Base-by-base conservation (phyloP, 2,888 invertebrate genomes). In the Rosalia funebris region DNA sequence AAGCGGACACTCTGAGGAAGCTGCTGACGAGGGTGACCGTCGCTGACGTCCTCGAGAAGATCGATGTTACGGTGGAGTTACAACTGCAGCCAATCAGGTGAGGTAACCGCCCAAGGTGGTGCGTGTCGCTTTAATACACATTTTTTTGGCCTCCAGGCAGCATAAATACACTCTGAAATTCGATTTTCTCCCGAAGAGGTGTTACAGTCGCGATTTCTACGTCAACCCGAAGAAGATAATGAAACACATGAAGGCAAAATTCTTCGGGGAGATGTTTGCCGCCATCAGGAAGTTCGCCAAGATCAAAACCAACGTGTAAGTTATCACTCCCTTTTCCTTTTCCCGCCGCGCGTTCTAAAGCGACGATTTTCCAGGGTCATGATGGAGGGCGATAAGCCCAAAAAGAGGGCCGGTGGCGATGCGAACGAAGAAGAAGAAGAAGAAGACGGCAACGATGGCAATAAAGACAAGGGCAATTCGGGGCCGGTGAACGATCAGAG, bases 11-110 rank as follows among this genome's bases (percentile, higher is more conserved):
- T 59, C 79, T 97, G 10, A 84, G 90, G 57, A 85, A 88, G 50
- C 87, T 87, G 71, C 83, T 98, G 31, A 94, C 91, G 45, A 87
- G 87, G 69, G 93, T 96, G 0, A 88, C 89, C 0, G 83, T 98
- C 1, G 84, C 89, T 0, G 90, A 96, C 81, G 88, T 96, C 7
- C 79, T 96, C 52, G 89, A 92, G 78, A 87, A 86, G 66, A 85
- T 92, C 2, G 83, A 87, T 52, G 86, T 92, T 0, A 80, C 83
- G 2, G 61, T 63, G 1, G 83, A 83, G 75, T 78, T 93, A 58
- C 83, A 86, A 0, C 79, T 87, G 0, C 66, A 72, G 0, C 88
- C 89, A 0, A 74, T 82, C 1, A 83, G 88, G 53, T 83, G 63
- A 32, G n/a, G 19, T 10, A n/a, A n/a, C n/a, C n/a, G n/a, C n/a